A percentile compares a stretch with the other conserved stretches of the same genome.
These are phyloP conservation scores for Xylophagus ater DNA, from an alignment of 2,888 invertebrate genomes.

Conservation along the genomic window DNA sequence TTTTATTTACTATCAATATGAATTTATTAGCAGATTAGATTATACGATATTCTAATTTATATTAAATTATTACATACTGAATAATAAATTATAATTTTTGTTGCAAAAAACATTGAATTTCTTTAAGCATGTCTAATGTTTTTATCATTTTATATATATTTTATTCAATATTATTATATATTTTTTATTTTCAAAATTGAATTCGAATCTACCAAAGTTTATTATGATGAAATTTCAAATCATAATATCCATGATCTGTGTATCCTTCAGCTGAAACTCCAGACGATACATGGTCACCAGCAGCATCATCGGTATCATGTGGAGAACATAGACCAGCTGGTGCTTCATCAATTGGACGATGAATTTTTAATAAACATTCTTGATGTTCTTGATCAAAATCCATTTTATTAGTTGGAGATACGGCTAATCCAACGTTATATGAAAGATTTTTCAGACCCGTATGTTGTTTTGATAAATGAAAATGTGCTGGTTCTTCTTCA, in stretches of 20 bases:
- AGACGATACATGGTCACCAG: constrained; percentile 28
- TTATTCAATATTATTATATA: not conserved
- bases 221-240: constrained; percentile 68
- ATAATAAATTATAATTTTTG: too few species aligned
- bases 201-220: constrained; percentile 52
- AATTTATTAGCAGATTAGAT: too few species aligned
- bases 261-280: constrained; percentile 37
- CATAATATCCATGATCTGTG: constrained; percentile 58
- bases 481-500: constrained; percentile 24
- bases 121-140: too few species aligned
- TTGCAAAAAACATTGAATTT: too few species aligned
- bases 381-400: constrained; percentile 35
- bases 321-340: constrained; percentile 4
- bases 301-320: constrained; percentile 10
- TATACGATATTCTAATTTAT: too few species aligned
- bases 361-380: constrained; percentile 32
- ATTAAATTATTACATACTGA: too few species aligned
- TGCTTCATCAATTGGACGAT: constrained; percentile 9
- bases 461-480: constrained; percentile 35
- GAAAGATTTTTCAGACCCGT: constrained; percentile 39
- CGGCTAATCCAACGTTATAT: constrained; percentile 36
- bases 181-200: not conserved
- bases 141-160: too few species aligned
- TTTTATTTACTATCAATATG: too few species aligned
- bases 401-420: constrained; percentile 37